Conservation (phyloP, 64 coral and sea anemone genomes). For the Montipora efflorescens region DNA sequence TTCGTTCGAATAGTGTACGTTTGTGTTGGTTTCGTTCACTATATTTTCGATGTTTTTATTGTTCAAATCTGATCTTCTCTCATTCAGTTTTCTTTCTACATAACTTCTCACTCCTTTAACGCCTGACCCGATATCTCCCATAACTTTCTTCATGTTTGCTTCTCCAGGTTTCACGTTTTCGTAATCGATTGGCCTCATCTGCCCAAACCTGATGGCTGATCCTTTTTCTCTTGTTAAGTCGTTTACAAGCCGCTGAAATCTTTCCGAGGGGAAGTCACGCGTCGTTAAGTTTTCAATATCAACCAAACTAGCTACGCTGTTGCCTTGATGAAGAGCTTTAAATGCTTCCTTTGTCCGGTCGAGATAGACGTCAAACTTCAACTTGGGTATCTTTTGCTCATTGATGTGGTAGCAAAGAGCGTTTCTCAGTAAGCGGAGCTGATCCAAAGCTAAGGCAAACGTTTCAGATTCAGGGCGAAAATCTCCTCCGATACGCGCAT, state of each 20-base stretch:
- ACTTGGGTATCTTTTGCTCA: slow-evolving; percentile 24
- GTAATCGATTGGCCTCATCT: neutral
- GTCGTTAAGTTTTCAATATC: neutral
- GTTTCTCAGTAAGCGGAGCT: slow-evolving; percentile 56
- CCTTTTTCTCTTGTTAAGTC: slow-evolving; percentile 21
- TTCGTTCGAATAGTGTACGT: neutral
- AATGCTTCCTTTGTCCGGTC: neutral
- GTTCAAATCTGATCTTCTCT: neutral
- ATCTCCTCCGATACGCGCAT: neutral
- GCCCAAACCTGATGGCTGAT: neutral
- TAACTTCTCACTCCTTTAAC: neutral
- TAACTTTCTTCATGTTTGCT: neutral
- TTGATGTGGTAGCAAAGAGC: slow-evolving; percentile 9
- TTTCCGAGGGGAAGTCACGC: slow-evolving; percentile 13
- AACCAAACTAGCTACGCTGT: neutral
- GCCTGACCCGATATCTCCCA: neutral
- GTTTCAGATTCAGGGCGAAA: slow-evolving; percentile 24
- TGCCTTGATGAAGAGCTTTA: neutral
- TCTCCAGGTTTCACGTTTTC: neutral
- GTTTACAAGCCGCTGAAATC: neutral
- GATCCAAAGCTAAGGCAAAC: slow-evolving; percentile 48
- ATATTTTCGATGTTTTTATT: neutral
- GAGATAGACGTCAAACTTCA: slow-evolving; percentile 2
- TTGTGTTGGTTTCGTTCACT: neutral
- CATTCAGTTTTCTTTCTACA: neutral